phyloP scores from a whole-genome alignment of 2,797 vertebrate species.

The Gymnoscopelus braueri region DNA sequence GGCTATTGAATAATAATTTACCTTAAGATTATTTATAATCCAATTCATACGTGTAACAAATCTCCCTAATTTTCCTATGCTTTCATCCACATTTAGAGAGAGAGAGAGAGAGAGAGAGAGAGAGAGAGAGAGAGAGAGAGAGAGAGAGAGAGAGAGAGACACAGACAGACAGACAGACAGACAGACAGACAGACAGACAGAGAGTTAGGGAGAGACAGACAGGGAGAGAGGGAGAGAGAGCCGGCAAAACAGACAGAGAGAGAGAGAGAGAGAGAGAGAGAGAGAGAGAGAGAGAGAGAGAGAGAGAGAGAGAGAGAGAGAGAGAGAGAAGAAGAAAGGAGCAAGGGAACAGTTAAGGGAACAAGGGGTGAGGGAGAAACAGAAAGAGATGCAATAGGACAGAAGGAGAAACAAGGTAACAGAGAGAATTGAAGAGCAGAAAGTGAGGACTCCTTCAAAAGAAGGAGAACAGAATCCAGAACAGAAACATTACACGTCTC shows the following conservation, averaged over 20 bases:
- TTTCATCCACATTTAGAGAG: too few species aligned
- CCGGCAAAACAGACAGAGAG: too few species aligned
- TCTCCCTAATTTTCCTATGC: too few species aligned
- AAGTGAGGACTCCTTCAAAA: slow-evolving; percentile 74
- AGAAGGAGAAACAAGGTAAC: slow-evolving; percentile 48
- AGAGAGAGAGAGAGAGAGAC: background rate
- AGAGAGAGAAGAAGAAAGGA: background rate
- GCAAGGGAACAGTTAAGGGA: background rate
- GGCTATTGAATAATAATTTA: too few species aligned
- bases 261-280: too few species aligned
- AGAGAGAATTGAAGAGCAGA: slow-evolving; percentile 74
- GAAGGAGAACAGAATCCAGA: slow-evolving; percentile 52
- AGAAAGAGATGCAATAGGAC: background rate
- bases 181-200: background rate
- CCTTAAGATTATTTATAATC: too few species aligned
- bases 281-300: too few species aligned
- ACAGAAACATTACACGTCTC: slow-evolving; percentile 49
- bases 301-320: background rate
- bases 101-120: too few species aligned
- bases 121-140: too few species aligned
- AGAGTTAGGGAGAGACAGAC: background rate
- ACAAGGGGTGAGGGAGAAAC: background rate
- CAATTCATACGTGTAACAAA: too few species aligned
- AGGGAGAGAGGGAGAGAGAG: too few species aligned
- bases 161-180: too few species aligned